These are phyloP conservation scores for Nebria ingens DNA, from an alignment of 1,140 invertebrate genomes.

Conservation along the genomic window DNA sequence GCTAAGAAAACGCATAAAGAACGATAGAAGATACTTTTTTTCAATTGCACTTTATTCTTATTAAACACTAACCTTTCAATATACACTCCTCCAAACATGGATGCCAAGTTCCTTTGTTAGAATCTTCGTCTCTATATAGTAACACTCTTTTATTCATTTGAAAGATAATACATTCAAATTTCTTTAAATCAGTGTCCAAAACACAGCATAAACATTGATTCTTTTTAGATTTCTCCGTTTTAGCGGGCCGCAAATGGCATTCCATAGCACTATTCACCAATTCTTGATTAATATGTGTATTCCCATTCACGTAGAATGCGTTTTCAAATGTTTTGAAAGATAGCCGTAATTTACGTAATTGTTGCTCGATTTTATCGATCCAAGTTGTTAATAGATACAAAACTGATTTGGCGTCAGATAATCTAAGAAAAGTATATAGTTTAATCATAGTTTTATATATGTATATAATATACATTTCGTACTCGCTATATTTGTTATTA, in stretches of 20 bases:
- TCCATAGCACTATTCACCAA: conserved; percentile 47
- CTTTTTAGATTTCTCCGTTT: conserved; percentile 19
- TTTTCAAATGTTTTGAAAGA: conserved; percentile 17
- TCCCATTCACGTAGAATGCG: conserved; percentile 13
- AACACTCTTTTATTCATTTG: conserved; percentile 10
- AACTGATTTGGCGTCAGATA: conserved; percentile 10
- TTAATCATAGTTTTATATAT: not conserved
- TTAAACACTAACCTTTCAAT: conserved; percentile 35
- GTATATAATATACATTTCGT: not conserved
- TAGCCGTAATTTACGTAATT: conserved; percentile 9
- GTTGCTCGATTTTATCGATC: conserved; percentile 20
- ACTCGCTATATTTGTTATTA: not conserved
- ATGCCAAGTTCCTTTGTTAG: conserved; percentile 37
- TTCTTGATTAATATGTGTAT: conserved; percentile 21
- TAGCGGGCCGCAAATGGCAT: conserved; percentile 52
- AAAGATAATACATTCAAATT: conserved; percentile 45
- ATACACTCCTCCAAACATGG: conserved; percentile 43
- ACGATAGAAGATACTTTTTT: too few relatives aligned
- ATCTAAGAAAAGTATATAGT: not conserved
- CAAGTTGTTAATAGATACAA: conserved; percentile 19
- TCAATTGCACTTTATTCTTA: conserved; percentile 1
- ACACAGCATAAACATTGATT: conserved; percentile 40
- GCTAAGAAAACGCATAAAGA: conserved; percentile 12
- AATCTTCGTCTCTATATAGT: conserved; percentile 20
- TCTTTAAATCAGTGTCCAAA: conserved; percentile 38